Conservation (phyloP, 2,797 vertebrate genomes). For the Agapornis canus region DNA sequence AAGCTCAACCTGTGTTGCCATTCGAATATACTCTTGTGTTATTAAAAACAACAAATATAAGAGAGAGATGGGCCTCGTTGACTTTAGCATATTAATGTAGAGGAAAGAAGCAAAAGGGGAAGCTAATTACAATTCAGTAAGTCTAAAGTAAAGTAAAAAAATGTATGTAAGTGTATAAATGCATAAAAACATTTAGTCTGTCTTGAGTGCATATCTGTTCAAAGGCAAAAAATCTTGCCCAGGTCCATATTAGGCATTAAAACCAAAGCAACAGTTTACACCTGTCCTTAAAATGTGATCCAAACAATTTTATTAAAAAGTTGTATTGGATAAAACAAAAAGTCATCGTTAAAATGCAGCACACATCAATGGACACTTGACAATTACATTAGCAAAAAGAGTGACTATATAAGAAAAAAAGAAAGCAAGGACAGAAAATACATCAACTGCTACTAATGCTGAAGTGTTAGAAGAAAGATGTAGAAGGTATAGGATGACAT, state of each 20-base stretch:
- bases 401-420: neutral
- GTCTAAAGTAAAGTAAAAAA: neutral
- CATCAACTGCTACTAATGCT: neutral
- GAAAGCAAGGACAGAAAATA: neutral
- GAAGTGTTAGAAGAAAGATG: slow-evolving; percentile 8
- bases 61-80: neutral
- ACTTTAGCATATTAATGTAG: neutral
- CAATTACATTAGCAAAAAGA: slow-evolving; percentile 17
- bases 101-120: neutral
- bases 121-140: neutral
- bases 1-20: neutral
- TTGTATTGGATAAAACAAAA: slow-evolving; percentile 21
- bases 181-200: neutral
- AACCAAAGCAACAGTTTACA: neutral
- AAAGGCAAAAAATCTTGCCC: neutral
- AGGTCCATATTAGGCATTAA: neutral
- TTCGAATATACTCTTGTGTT: neutral
- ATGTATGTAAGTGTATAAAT: neutral
- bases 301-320: neutral
- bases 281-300: neutral
- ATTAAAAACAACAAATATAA: neutral
- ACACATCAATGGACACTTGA: neutral
- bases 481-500: neutral
- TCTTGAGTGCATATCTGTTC: neutral
- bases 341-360: slow-evolving; percentile 14